phyloP scores from a whole-genome alignment of 2,797 vertebrate genomes.

The Somateria mollissima region DNA sequence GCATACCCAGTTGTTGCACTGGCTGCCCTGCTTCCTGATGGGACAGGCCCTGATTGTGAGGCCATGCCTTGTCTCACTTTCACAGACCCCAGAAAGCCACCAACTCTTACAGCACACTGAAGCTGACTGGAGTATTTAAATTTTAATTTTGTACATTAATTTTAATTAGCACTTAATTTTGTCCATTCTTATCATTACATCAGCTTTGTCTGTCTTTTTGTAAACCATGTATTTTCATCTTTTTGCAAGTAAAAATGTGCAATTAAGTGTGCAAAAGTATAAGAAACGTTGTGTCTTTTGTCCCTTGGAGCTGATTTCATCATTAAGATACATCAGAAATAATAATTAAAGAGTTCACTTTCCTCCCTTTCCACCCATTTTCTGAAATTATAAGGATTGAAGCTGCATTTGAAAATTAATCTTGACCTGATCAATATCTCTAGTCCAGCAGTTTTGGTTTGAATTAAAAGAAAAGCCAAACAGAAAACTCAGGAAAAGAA shows the following conservation, averaged over 20 bases:
- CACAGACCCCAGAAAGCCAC: not conserved
- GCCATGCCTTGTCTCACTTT: not conserved
- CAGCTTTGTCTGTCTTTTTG: not conserved
- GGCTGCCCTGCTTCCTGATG: not conserved
- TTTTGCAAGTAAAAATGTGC: not conserved
- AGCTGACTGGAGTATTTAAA: not conserved
- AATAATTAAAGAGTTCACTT: not conserved
- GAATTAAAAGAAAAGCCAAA: not conserved
- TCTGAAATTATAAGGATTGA: not conserved
- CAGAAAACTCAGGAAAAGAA: not conserved
- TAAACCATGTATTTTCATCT: not conserved
- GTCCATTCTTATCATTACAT: rapidly evolving
- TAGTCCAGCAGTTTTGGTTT: not conserved
- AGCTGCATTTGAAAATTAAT: not conserved
- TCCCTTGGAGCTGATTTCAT: not conserved
- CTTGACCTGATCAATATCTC: not conserved
- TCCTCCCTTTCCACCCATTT: not conserved
- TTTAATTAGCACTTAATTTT: not conserved
- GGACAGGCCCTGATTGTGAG: not conserved
- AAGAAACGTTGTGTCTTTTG: not conserved
- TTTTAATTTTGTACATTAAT: too few relatives aligned
- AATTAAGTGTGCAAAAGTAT: not conserved
- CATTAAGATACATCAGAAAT: rapidly evolving
- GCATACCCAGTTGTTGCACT: not conserved
- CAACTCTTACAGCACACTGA: not conserved